These are phyloP conservation scores for Micromys minutus DNA, from an alignment of 2,113 vertebrate species.

Conservation along the genomic window DNA sequence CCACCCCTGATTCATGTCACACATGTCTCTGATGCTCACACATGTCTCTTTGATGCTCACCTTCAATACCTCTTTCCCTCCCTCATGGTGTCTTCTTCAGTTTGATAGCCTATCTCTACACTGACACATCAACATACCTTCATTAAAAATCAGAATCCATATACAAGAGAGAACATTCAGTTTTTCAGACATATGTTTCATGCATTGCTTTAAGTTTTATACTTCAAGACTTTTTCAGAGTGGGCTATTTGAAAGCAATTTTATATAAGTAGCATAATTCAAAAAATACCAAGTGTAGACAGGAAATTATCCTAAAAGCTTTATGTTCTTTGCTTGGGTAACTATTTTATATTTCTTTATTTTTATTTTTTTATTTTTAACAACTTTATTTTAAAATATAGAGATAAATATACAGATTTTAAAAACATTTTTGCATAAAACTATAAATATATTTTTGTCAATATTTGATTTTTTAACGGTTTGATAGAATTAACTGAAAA, in stretches of 20 bases:
- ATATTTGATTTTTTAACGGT: no score
- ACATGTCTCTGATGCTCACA: background rate
- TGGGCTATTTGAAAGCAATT: background rate
- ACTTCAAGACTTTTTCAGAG: background rate
- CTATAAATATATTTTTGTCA: no score
- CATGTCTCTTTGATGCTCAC: background rate
- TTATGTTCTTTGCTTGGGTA: background rate
- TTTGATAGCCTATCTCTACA: background rate
- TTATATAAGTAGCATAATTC: background rate
- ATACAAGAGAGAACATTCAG: background rate
- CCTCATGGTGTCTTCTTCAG: background rate
- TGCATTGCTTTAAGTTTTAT: background rate
- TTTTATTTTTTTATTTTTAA: no score
- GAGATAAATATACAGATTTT: no score
- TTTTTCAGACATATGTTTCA: background rate
- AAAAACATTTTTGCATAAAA: no score
- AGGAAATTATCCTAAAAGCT: background rate
- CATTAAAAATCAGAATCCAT: background rate
- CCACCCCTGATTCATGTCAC: background rate
- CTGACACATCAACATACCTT: background rate
- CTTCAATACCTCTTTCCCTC: background rate
- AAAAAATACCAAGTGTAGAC: background rate
- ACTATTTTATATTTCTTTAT: background rate
- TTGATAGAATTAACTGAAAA: no score
- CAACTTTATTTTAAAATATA: no score